Evolutionary conservation across 2,797 vertebrate genomes (phyloP), one percentile per base, ranked within the genome.

Genomic region (Siniperca undulata): DNA sequence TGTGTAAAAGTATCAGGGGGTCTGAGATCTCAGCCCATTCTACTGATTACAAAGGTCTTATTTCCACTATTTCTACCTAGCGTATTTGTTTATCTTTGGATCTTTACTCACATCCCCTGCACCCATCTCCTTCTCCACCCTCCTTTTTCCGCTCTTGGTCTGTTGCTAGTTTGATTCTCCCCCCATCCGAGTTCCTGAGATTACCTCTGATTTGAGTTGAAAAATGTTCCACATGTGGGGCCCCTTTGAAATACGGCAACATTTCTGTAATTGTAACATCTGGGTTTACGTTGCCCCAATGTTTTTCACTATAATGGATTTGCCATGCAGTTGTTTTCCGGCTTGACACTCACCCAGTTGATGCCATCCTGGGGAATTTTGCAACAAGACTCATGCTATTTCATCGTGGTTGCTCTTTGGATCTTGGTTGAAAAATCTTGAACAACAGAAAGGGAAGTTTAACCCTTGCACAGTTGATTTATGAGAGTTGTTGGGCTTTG

Each of bases 391-490:
- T 58, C n/a, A 4, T 69, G 38, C 48, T 76, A 44, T 79, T 75
- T 78, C 60, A 72, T 87, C 76, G 80, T 48, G 40, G 58, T 74
- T 65, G 65, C 60, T 66, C 34, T 81, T 55, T 81, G 40, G 42
- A 44, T 64, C 58, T 80, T 66, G 68, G 30, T 74, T 88, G 82
- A 90, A 82, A 89, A 84, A 84, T 82, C 76, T 17, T 27, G 46
- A 86, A 74, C 84, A 92, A 91, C 91, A 93, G 90, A 91, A 93
- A 87, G 87, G 89, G 88, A 91, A 81, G 52, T 91, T 94, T 90
- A 93, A 94, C 87, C 78, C 82, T 86, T 89, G 85, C 82, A 92
- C 77, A 67, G 58, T 89, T 95, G 94, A 95, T 95, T 96, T 95
- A 95, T 92, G 91, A 72, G 84, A 82, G 78, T 75, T 92, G 92